Percentiles rank a stretch among this genome's conserved stretches.
These are phyloP conservation scores for Malurus alboscapulatus DNA, from an alignment of 2,113 vertebrate genomes.

Conservation along the genomic window DNA sequence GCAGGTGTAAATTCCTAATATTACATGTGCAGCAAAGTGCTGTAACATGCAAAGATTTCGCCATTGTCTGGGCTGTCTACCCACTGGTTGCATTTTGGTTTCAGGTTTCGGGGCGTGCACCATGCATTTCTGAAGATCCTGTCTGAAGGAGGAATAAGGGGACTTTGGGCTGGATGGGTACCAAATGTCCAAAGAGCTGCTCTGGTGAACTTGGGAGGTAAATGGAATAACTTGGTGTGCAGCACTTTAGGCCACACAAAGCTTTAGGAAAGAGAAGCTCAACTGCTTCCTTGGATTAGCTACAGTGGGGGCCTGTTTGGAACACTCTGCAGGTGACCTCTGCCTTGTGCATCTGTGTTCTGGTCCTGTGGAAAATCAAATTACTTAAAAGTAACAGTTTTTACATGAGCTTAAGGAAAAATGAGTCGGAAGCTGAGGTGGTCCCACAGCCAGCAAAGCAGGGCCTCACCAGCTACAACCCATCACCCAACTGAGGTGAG, in stretches of 20 bases:
- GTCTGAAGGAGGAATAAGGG: constrained; percentile 81
- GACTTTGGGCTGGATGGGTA: constrained; percentile 87
- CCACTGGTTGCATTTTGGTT: not conserved
- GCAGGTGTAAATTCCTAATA: not conserved
- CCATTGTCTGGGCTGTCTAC: not conserved
- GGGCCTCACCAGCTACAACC: not conserved
- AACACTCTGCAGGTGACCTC: not conserved
- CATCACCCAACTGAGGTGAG: not conserved
- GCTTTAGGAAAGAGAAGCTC: not conserved
- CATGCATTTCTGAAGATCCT: constrained; percentile 83
- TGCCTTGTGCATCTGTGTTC: not conserved
- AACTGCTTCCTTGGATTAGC: not conserved
- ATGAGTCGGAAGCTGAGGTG: not conserved
- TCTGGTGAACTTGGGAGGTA: constrained; percentile 87
- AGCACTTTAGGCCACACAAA: not conserved
- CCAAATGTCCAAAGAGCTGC: constrained; percentile 88
- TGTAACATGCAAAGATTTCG: not conserved
- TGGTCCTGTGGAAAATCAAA: not conserved
- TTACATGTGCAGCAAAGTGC: not conserved
- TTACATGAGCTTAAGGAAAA: not conserved
- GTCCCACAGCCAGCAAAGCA: not conserved
- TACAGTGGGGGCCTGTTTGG: not conserved
- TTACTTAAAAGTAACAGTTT: not conserved
- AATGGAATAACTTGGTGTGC: not conserved
- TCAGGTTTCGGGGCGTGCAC: constrained; percentile 77